Base-by-base conservation (phyloP, 2,113 vertebrate species). In the Tragelaphus buxtoni region DNA sequence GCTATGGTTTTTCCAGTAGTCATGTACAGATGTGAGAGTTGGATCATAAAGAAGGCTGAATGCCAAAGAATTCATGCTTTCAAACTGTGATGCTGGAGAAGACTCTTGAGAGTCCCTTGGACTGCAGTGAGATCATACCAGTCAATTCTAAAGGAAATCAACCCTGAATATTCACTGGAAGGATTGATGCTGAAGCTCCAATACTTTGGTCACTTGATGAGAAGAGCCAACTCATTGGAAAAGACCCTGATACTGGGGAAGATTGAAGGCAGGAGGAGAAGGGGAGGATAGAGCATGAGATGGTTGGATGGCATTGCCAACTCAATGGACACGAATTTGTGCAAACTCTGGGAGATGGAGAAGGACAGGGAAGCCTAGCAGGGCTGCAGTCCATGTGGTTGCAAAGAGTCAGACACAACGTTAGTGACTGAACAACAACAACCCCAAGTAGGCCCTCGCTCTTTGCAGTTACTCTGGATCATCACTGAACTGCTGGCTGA, bases 391-490 rank as follows among this genome's bases (percentile, higher is more conserved):
- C 39, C 69, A 13, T 26, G 35, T 3, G 11, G 11, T 26, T 0
- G 0, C 35, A 42, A 39, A 74, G 9, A 42, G 69, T 42, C 11
- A 0, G 69, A 74, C 22, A 42, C 10, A 42, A 74, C 0, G 0
- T 39, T 24, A 74, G 69, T 42, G 22, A 26, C 69, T 74, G 69
- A 12, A 39, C 20, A 42, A 18, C 61, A 32, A 74, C 35, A 39
- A 26, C 11, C 58, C 79, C 53, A 0, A 1, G 20, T 1, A 5
- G 42, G 39, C 86, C 6, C 60, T 51, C 26, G 61, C 18, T 90
- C 45, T 61, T 24, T 4, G 69, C 35, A 14, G 11, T 58, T 28
- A 72, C 2, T 2, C 13, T 3, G 35, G 61, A 47, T 69, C 81
- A 9, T 69, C 0, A 3, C 16, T 16, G 51, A 30, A 47, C 58